These are phyloP conservation scores for Agriotes lineatus DNA, from an alignment of 2,888 invertebrate species.

Conservation along the genomic window DNA sequence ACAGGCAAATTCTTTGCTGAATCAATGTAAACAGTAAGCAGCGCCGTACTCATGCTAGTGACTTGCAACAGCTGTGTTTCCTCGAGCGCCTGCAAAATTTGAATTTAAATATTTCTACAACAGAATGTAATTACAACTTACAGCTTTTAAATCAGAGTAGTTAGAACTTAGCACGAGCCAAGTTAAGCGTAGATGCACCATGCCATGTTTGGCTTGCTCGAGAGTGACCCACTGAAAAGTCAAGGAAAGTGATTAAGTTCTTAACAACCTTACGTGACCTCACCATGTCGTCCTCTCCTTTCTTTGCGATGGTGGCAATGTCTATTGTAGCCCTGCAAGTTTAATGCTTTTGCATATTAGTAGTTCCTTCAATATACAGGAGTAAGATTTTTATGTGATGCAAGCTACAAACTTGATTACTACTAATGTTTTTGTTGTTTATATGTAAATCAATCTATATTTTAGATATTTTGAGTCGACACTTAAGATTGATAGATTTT, in stretches of 20 bases:
- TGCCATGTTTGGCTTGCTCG: slow-evolving; percentile 95
- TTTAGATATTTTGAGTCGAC: too few relatives aligned
- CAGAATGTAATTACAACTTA: slow-evolving; percentile 65
- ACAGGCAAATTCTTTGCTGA: slow-evolving; percentile 93
- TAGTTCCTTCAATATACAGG: too few relatives aligned
- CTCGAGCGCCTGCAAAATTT: slow-evolving; percentile 79
- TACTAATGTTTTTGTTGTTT: too few relatives aligned
- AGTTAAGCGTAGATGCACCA: slow-evolving; percentile 88
- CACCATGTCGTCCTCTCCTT: slow-evolving; percentile 80
- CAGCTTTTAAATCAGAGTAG: slow-evolving; percentile 79
- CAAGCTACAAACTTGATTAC: too few relatives aligned
- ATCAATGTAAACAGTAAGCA: slow-evolving; percentile 91
- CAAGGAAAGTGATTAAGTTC: too few relatives aligned
- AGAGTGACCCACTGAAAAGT: slow-evolving; percentile 93
- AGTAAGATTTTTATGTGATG: too few relatives aligned
- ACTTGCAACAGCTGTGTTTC: slow-evolving; percentile 82
- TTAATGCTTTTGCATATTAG: too few relatives aligned
- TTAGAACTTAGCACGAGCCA: slow-evolving; percentile 88
- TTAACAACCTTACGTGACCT: slow-evolving; percentile 61
- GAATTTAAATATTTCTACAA: background rate
- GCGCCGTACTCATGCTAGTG: slow-evolving; percentile 80
- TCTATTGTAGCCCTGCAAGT: slow-evolving; percentile 80
- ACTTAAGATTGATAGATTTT: too few relatives aligned
- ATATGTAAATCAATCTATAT: too few relatives aligned
- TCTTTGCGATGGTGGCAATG: slow-evolving; percentile 76